Evolutionary conservation across 2,888 invertebrate genomes (phyloP), one percentile per base, ranked within the genome.

Genomic region (Campoletis raptor): DNA sequence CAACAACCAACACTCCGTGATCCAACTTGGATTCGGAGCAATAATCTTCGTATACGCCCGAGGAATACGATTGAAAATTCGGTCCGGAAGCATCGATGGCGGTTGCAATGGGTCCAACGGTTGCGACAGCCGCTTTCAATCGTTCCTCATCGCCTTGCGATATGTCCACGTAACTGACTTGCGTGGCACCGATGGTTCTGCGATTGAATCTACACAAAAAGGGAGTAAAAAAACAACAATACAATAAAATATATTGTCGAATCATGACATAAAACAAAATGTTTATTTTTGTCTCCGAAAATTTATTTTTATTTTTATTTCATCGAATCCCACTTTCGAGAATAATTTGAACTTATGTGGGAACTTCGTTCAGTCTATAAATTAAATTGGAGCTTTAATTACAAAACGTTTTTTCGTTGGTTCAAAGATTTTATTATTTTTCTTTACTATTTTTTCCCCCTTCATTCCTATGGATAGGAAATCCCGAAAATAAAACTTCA

Each of bases 71-170:
- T 95, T 98, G 98, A 96, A 98, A 98, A 88, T 96, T 96, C 93
- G 96, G 95, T 89, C 96, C 97, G 66, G 97, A 96, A 87, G 98
- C 98, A 95, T 99, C 98, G 93, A 98, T 98, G 91, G 98, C 98
- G 74, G 98, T 97, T 8, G 98, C 96, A 67, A 98, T 95, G 10
- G 98, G 98, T 0, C 98, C 98, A 86, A 97, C 94, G 0, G 97
- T 97, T 82, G 98, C 98, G 76, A 98, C 96, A 15, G 98, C 98
- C 86, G 95, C 94, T 95, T 96, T 96, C 91, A 99, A 95, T 92
- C 96, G 96, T 5, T 96, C 93, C 94, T 98, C 98, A 93, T 96
- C 95, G 1, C 97, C 97, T 57, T 95, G 90, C 0, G 97, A 96
- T 84, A 99, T 95, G 94, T 98, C 98, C 81, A 96, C 96, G 93